Evolutionary conservation across 1,140 invertebrate species (phyloP).

Genomic region (Cyclargus thomasi): DNA sequence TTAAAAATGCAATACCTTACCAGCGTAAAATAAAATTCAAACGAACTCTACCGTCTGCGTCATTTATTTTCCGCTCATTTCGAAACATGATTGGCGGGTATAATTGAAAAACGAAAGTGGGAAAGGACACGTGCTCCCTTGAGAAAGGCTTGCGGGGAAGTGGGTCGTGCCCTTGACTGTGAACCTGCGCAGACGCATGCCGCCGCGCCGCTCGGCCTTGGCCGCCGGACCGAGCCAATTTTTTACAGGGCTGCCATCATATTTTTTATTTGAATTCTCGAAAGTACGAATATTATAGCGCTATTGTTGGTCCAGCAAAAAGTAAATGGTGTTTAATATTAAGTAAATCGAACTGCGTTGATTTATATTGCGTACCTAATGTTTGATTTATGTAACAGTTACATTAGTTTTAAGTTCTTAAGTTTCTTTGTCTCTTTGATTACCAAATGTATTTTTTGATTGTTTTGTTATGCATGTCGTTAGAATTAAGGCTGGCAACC

Average conservation of each 20-base stretch:
- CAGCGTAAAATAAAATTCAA: not conserved
- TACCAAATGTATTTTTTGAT: not conserved
- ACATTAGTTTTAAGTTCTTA: too few species aligned
- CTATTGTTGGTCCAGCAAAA: conserved; percentile 1
- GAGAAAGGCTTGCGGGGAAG: conserved; percentile 43
- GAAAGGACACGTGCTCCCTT: conserved; percentile 39
- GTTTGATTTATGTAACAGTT: not conserved
- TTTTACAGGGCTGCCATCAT: conserved; percentile 24
- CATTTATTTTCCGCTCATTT: not conserved
- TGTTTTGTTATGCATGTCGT: not conserved
- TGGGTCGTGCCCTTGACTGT: conserved; percentile 54
- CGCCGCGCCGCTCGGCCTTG: conserved; percentile 36
- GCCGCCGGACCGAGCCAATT: conserved; percentile 22
- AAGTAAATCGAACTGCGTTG: not conserved
- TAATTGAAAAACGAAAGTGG: conserved; percentile 30
- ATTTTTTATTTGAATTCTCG: conserved; percentile 9
- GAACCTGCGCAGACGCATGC: conserved; percentile 38
- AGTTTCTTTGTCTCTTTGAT: too few species aligned
- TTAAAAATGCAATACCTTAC: not conserved
- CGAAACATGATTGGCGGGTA: conserved; percentile 8
- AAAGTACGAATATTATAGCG: conserved; percentile 9
- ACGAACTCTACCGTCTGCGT: not conserved
- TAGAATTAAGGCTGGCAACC: conserved; percentile 26
- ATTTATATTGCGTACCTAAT: not conserved
- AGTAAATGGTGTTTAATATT: conserved; percentile 3